Base-by-base conservation (phyloP, 2,113 vertebrate genomes). In the Anarrhichthys ocellatus region DNA sequence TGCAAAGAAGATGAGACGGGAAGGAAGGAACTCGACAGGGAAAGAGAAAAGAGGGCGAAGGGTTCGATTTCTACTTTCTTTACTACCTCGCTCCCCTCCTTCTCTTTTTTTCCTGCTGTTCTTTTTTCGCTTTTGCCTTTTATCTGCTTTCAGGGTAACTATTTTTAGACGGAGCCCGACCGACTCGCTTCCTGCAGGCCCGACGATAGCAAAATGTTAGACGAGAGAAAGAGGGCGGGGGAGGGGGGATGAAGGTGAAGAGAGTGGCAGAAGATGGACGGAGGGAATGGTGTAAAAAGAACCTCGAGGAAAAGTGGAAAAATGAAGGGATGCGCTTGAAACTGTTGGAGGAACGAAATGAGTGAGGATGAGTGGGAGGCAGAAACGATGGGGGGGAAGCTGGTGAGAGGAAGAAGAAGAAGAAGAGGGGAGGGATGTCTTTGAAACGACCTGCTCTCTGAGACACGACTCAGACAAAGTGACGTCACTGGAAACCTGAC, bases 391-490 rank as follows among this genome's bases (percentile, higher is more conserved):
- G 52, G 63, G 72, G 24, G 0, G 38, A 17, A 32, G 46, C 29
- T 29, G 29, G 29, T 52, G 17, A 6, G 59, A 56, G 17, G 52
- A 18, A 34, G 34, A 34, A 34, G 34, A 17, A 6, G 27, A 34
- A 34, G 34, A 34, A 34, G 34, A 24, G n/a, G 69, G 11, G 78
- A 48, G 69, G 68, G 79, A 2, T 82, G 93, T 85, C 93, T 91
- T 94, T 94, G 90, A 95, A 91, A 93, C 65, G 87, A 92, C 94
- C 93, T 91, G 82, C 84, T 88, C 78, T 61, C 76, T 81, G 61
- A 83, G 87, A 87, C 87, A 87, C 86, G 69, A 82, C 82, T 89
- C 86, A 73, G 87, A 91, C 90, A 70, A 73, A 59, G 34, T 88
- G 89, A 92, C 91, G 83, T 91, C 92, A 72, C 69, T 42, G 48